Conservation (phyloP, 2,113 vertebrate genomes). For the Gasterosteus nipponicus region DNA sequence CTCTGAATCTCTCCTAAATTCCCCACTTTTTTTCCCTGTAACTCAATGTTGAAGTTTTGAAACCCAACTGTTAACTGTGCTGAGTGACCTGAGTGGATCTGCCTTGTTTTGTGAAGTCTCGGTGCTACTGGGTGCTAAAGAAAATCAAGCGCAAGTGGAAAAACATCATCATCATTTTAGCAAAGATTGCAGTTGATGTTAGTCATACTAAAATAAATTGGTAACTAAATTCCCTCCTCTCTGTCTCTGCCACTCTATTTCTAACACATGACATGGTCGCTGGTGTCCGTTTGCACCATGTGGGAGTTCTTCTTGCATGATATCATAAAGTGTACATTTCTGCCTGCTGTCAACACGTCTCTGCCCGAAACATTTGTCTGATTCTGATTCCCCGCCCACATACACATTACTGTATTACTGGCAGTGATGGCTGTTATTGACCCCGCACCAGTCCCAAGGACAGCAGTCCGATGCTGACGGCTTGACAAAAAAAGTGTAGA, state of each 20-base stretch:
- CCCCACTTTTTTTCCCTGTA: not conserved
- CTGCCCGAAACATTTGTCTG: slow-evolving; percentile 7
- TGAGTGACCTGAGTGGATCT: not conserved
- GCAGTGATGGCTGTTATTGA: slow-evolving; percentile 57
- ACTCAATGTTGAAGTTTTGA: not conserved
- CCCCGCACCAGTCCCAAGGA: slow-evolving; percentile 70
- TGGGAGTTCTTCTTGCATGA: slow-evolving; percentile 3
- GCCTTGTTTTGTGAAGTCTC: not conserved
- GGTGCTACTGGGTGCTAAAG: not conserved
- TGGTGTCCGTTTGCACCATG: slow-evolving; percentile 13
- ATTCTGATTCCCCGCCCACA: slow-evolving; percentile 13
- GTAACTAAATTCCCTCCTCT: slow-evolving; percentile 19
- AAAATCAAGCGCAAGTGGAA: not conserved
- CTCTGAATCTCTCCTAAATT: not conserved
- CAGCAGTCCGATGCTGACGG: slow-evolving; percentile 34
- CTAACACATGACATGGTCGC: slow-evolving; percentile 19
- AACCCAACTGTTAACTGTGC: not conserved
- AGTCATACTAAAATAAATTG: not conserved
- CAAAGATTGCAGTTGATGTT: not conserved
- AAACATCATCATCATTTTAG: not conserved
- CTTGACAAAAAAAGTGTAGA: slow-evolving; percentile 15
- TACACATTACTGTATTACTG: not conserved
- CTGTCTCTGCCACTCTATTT: slow-evolving; percentile 23
- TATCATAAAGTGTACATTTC: slow-evolving; percentile 1
- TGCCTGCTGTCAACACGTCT: slow-evolving; percentile 2